Percentiles rank a stretch among this genome's conserved stretches.
Conservation (phyloP, 2,888 invertebrate genomes). For the Pristionchus mayeri region DNA sequence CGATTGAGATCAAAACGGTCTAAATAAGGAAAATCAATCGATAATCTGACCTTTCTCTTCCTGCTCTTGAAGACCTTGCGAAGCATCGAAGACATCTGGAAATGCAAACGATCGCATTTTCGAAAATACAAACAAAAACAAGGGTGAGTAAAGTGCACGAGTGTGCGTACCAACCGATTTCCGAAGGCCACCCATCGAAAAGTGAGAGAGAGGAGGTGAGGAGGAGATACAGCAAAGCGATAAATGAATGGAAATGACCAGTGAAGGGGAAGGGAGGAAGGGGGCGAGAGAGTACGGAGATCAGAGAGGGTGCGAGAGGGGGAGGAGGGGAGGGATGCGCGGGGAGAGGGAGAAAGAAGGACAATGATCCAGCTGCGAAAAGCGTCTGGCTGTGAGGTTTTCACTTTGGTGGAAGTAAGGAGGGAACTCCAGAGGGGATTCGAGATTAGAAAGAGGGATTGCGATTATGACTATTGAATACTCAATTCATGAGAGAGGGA, state of each 20-base stretch:
- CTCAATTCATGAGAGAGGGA: too few species aligned
- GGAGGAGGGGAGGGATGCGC: background rate
- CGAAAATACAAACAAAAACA: background rate
- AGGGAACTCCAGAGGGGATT: background rate
- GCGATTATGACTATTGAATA: too few species aligned
- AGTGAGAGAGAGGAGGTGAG: slow-evolving; percentile 21
- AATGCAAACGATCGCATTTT: background rate
- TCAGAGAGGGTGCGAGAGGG: background rate
- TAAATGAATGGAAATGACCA: slow-evolving; percentile 33
- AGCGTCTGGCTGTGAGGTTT: background rate
- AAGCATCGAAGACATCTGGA: slow-evolving; percentile 54
- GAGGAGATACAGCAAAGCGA: slow-evolving; percentile 29
- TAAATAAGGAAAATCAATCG: slow-evolving; percentile 25
- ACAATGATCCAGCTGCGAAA: background rate
- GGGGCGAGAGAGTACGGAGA: background rate
- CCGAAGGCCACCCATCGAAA: slow-evolving; percentile 45
- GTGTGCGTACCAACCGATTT: slow-evolving; percentile 37
- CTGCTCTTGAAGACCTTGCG: slow-evolving; percentile 56
- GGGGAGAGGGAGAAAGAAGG: background rate
- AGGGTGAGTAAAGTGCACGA: background rate
- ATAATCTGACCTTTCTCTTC: slow-evolving; percentile 55
- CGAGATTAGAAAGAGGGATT: too few species aligned
- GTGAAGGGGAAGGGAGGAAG: slow-evolving; percentile 3
- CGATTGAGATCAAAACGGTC: background rate
- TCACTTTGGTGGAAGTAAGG: too few species aligned